Conservation (phyloP, 2,113 vertebrate genomes). For the Oryzias melastigma region DNA sequence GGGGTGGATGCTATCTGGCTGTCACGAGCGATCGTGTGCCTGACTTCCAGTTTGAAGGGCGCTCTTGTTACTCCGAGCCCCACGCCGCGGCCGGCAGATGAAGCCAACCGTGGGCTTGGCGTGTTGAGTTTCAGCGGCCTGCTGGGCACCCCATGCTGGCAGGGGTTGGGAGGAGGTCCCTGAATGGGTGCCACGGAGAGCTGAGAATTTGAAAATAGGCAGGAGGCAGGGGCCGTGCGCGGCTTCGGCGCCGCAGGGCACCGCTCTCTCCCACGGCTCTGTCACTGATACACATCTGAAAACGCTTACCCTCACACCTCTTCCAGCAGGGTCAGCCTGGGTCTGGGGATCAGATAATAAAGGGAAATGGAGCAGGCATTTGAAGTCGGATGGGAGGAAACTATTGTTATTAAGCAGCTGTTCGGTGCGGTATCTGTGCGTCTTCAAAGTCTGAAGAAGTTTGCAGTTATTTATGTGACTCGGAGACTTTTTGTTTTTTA, state of each 20-base stretch:
- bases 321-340: conserved; percentile 58
- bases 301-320: conserved; percentile 75
- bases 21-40: conserved; percentile 32
- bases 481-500: neutral
- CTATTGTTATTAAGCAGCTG: conserved; percentile 58
- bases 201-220: conserved; percentile 62
- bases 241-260: conserved; percentile 52
- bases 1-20: conserved; percentile 41
- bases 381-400: conserved; percentile 57
- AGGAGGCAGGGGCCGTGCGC: conserved; percentile 53
- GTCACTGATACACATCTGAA: conserved; percentile 73
- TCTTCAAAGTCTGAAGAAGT: conserved; percentile 9
- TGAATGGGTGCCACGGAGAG: conserved; percentile 60
- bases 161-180: conserved; percentile 52
- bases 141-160: conserved; percentile 42
- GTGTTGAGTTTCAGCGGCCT: conserved; percentile 64
- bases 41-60: conserved; percentile 45
- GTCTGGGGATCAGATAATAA: conserved; percentile 67
- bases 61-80: conserved; percentile 37
- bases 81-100: conserved; percentile 45
- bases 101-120: conserved; percentile 37
- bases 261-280: conserved; percentile 35
- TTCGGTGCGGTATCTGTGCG: conserved; percentile 16
- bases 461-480: neutral
- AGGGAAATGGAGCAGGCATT: conserved; percentile 71